Evolutionary conservation across 2,888 invertebrate genomes (phyloP), one percentile per base, ranked within the genome.

Genomic region (Andrena camellia): DNA sequence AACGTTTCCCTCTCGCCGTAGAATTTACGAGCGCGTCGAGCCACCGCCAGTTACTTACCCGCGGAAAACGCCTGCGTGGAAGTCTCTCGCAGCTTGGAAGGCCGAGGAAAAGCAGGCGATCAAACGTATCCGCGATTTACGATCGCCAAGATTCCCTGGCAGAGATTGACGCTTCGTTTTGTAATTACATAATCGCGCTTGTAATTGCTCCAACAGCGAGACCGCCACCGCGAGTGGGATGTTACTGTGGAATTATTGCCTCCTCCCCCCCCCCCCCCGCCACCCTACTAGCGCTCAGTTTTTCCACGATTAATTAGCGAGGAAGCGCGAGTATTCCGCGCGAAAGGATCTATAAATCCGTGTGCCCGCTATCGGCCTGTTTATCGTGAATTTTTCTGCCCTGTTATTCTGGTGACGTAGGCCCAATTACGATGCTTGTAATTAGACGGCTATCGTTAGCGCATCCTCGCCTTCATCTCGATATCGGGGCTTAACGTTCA

Each of bases 71-170:
- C 59, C 57, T 26, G 23, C 42, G 2, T 63, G 42, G 57, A 26
- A 35, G 42, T 35, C 42, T 35, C 42, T 35, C 23, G 42, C 5
- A 5, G 13, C 5, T 10, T 13, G 57, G 26, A 57, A 26, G 23
- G 35, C 17, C 6, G 20, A 31, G 59, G 20, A 64, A 63, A 64
- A 72, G 68, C 54, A 33, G 63, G 60, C 67, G 60, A 69, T 73
- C 64, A 69, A 83, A 83, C 76, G 81, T 81, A 84, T 73, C 77
- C 48, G 3, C 79, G 73, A 78, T 77, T 76, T 54, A 63, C 74
- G 78, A 78, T 70, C 70, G 52, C 76, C 71, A 50, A 42, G 71
- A 68, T 64, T 60, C 72, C 26, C 23, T 73, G 66, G 72, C 70
- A 31, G 68, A 60, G 83, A 79, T 83, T 60, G 73, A 83, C 77